Evolutionary conservation across 2,888 invertebrate genomes (phyloP).

Genomic region (Anorthoa munda): DNA sequence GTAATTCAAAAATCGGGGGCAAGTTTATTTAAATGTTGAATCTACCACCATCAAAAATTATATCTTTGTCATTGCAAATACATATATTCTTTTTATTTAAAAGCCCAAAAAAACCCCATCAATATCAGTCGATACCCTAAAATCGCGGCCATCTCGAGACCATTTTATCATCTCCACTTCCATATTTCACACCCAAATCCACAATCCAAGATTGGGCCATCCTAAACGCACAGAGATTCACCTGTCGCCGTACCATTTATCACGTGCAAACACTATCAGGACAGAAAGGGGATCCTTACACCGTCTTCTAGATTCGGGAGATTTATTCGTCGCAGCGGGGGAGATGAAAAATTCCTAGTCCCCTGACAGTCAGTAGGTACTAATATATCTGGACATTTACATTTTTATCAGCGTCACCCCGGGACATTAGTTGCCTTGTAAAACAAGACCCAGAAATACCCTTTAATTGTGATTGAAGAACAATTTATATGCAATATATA

Average conservation of each 20-base stretch:
- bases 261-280: slow-evolving; percentile 70
- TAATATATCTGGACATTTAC: slow-evolving; percentile 77
- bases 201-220: slow-evolving; percentile 63
- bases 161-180: slow-evolving; percentile 62
- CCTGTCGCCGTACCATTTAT: slow-evolving; percentile 70
- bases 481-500: slow-evolving; percentile 86
- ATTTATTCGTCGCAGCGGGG: slow-evolving; percentile 80
- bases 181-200: slow-evolving; percentile 68
- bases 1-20: too few relatives aligned
- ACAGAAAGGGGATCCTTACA: slow-evolving; percentile 59
- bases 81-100: not conserved
- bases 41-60: not conserved
- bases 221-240: slow-evolving; percentile 68
- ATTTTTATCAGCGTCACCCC: slow-evolving; percentile 77
- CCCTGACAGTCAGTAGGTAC: slow-evolving; percentile 71
- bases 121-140: slow-evolving; percentile 51
- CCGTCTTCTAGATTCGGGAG: slow-evolving; percentile 76
- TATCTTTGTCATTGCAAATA: not conserved
- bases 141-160: slow-evolving; percentile 25
- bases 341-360: slow-evolving; percentile 76
- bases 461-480: slow-evolving; percentile 82
- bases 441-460: slow-evolving; percentile 76
- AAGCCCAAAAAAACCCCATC: slow-evolving; percentile 27
- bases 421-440: slow-evolving; percentile 79
- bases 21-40: not conserved